A percentile compares a stretch with the other conserved stretches of the same genome.
Conservation (phyloP, 2,888 invertebrate genomes). For the Petrolisthes cinctipes region DNA sequence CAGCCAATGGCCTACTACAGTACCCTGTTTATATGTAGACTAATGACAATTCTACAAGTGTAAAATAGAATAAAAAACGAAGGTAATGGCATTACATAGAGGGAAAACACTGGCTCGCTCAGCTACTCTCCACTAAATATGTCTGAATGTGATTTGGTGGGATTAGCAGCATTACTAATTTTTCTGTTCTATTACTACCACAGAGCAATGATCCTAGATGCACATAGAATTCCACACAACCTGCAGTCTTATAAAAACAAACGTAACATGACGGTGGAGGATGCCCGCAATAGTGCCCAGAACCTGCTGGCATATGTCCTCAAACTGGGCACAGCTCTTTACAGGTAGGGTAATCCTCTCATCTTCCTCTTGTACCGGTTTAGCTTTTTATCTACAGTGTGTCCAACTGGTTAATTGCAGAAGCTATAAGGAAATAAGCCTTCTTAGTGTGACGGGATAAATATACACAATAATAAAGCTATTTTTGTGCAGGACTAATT, state of each 20-base stretch:
- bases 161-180: background rate
- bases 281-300: slow-evolving; percentile 20
- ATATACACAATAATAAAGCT: no score
- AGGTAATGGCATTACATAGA: no score
- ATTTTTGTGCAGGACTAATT: no score
- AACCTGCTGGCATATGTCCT: slow-evolving; percentile 6
- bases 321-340: slow-evolving; percentile 11
- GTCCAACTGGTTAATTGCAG: no score
- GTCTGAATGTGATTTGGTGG: background rate
- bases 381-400: no score
- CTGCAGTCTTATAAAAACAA: slow-evolving; percentile 1
- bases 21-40: no score
- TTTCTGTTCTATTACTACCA: background rate
- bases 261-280: slow-evolving; percentile 19
- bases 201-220: slow-evolving; percentile 25
- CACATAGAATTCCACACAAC: slow-evolving; percentile 18
- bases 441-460: no score
- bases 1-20: no score
- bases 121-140: no score
- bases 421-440: no score
- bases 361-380: background rate
- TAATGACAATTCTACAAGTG: no score
- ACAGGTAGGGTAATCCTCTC: background rate
- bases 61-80: background rate
- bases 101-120: no score